Evolutionary conservation across 2,888 invertebrate genomes (phyloP).

Genomic region (Drosophila cognata): DNA sequence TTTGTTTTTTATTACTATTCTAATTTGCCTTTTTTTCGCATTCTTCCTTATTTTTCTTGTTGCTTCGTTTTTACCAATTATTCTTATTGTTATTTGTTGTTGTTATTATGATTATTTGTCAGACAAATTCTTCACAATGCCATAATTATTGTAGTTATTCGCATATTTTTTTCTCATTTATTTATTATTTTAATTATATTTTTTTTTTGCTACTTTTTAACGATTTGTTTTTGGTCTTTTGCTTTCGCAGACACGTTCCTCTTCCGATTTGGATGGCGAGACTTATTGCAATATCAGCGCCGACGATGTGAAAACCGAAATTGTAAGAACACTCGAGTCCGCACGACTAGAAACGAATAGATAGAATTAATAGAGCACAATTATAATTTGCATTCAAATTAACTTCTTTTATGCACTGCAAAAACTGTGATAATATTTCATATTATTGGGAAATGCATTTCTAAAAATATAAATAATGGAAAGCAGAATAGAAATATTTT

Average conservation of each 20-base stretch:
- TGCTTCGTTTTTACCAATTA: constrained; percentile 44
- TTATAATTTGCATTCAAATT: constrained; percentile 53
- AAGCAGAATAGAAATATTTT: no score
- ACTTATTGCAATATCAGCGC: constrained; percentile 83
- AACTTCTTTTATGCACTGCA: constrained; percentile 16
- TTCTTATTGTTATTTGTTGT: constrained; percentile 36
- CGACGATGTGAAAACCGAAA: constrained; percentile 84
- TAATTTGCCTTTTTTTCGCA: constrained; percentile 54
- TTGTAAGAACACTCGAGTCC: constrained; percentile 74
- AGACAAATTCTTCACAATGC: constrained; percentile 65
- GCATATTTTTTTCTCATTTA: constrained; percentile 24
- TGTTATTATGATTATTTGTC: constrained; percentile 60
- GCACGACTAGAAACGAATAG: background rate
- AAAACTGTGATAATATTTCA: background rate
- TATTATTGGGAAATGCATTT: no score
- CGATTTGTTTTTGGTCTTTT: constrained; percentile 44
- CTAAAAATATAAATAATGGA: background rate
- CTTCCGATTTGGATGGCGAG: constrained; percentile 78
- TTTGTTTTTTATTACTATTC: constrained; percentile 71
- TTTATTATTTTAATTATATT: constrained; percentile 14
- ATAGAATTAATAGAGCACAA: constrained; percentile 19
- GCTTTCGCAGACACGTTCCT: constrained; percentile 76
- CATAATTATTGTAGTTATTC: constrained; percentile 54
- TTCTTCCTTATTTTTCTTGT: constrained; percentile 38
- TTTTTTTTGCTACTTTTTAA: constrained; percentile 39